Base-by-base conservation (phyloP, 2,113 vertebrate genomes). In the Amphilophus citrinellus region DNA sequence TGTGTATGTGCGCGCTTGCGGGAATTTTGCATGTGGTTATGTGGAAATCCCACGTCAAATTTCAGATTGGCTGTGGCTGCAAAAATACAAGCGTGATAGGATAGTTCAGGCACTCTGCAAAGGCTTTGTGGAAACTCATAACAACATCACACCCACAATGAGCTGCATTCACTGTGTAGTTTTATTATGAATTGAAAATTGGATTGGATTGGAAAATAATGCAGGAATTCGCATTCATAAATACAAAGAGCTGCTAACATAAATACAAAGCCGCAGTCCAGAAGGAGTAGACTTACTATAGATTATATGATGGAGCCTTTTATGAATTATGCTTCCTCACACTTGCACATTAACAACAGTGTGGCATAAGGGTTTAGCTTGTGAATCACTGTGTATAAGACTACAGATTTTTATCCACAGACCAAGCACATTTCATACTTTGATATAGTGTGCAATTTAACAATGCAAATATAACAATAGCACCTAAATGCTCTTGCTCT, bases 211-310 rank as follows among this genome's bases (percentile, higher is more conserved):
- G n/a, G 39, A 88, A 91, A 86, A 89, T 85, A 79, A 94, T 91
- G 89, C 86, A 76, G 75, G 47, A 83, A 91, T 90, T 87, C 61
- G 76, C 86, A 88, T 91, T 92, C 88, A 89, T 76, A 77, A 88
- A 86, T 50, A 89, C 80, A 88, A 85, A 83, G 66, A 60, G 58
- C 75, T 30, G 13, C 61, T 65, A 47, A 80, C 61, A 81, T 59
- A 22, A 71, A 86, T 53, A 42, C 73, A 80, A 79, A 75, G 59
- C 18, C 3, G 35, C 10, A 35, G 80, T 77, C 84, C 84, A 44
- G 86, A 87, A 89, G 91, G 90, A 94, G 88, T 82, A 80, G 39
- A 35, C 80, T 83, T 63, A 86, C 35, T 79, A 20, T 60, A 61
- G 3, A 13, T 82, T 87, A 87, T 50, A 77, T 56, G 22, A n/a